Conservation (phyloP, 1,140 invertebrate genomes). For the Sipha flava region DNA sequence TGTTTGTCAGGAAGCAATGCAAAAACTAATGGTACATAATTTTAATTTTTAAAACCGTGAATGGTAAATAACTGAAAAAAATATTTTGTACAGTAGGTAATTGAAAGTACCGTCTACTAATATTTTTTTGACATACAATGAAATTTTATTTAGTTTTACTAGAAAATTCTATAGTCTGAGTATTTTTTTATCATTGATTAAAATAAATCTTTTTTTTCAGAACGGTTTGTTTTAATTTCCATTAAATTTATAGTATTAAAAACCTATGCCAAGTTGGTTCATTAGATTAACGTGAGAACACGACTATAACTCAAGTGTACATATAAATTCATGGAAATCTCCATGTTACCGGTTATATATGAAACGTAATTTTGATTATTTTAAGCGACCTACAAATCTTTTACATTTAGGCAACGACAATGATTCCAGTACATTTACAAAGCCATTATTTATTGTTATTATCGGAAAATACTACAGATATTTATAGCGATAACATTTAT, state of each 20-base stretch:
- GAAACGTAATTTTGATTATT: no score
- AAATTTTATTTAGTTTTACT: background rate
- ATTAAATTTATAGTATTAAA: background rate
- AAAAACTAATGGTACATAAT: background rate
- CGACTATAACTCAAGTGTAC: no score
- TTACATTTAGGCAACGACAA: no score
- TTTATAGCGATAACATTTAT: no score
- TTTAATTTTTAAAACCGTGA: background rate
- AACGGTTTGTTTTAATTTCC: background rate
- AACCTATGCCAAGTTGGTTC: background rate
- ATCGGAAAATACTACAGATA: no score
- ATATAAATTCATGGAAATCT: no score
- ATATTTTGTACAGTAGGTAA: background rate
- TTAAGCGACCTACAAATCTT: no score
- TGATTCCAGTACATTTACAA: no score
- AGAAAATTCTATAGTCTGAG: background rate
- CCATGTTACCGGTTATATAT: no score
- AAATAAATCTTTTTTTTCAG: background rate
- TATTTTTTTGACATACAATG: background rate
- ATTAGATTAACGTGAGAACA: background rate
- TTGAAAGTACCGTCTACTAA: background rate
- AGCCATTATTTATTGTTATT: no score
- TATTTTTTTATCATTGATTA: background rate
- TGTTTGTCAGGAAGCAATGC: background rate
- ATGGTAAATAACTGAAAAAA: background rate